Percentiles rank a stretch among this genome's conserved stretches.
Conservation (phyloP, 92 coral and sea anemone genomes). For the Palythoa grandis region DNA sequence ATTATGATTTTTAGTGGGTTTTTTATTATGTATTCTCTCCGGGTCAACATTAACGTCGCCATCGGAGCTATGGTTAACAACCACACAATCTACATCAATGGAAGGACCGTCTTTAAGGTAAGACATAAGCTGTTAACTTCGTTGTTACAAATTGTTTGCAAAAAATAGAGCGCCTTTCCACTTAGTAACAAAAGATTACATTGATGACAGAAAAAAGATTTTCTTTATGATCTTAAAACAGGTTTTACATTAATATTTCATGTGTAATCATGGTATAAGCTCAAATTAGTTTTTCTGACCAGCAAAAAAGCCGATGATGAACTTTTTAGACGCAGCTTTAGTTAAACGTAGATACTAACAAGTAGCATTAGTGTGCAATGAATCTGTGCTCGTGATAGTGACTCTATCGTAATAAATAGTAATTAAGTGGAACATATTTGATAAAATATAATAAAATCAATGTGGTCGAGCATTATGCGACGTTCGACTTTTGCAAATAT, state of each 20-base stretch:
- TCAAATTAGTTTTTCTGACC: no score
- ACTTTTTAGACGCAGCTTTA: no score
- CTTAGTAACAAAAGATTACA: background rate
- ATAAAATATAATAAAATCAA: no score
- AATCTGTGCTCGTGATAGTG: no score
- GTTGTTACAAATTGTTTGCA: background rate
- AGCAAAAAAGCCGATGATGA: no score
- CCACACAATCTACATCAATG: constrained; percentile 74
- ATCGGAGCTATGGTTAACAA: constrained; percentile 93
- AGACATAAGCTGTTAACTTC: background rate
- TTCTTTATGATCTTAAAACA: no score
- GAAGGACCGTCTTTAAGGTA: constrained; percentile 70
- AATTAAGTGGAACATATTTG: no score
- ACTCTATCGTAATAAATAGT: no score
- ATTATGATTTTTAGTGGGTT: constrained; percentile 78
- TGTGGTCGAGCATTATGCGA: background rate
- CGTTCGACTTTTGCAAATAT: background rate
- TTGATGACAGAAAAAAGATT: background rate
- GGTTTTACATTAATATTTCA: no score
- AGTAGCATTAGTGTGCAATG: no score
- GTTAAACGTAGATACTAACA: no score
- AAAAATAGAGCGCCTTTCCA: background rate
- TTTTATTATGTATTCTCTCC: constrained; percentile 76
- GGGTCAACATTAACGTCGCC: constrained; percentile 86
- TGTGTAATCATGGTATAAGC: no score